These are phyloP conservation scores for Fundulus diaphanus DNA, from an alignment of 2,797 vertebrate genomes.

Conservation along the genomic window DNA sequence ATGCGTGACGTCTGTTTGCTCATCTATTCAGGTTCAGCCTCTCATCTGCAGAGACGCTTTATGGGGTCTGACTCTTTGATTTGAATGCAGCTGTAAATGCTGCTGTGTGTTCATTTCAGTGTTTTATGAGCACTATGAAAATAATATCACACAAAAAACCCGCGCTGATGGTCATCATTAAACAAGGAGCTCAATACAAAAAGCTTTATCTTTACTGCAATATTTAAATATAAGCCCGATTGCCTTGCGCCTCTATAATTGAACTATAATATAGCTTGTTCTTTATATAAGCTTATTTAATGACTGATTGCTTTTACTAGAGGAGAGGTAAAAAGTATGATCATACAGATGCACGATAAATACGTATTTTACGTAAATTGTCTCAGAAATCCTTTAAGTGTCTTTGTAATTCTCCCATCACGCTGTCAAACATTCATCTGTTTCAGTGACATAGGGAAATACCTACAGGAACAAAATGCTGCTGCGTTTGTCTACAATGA, in stretches of 20 bases:
- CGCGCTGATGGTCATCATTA: constrained; percentile 15
- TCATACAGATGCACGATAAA: constrained; percentile 4
- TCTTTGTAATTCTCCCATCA: not conserved
- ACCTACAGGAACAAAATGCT: not conserved
- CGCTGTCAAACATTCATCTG: not conserved
- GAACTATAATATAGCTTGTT: constrained; percentile 30
- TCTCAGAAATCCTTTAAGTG: not conserved
- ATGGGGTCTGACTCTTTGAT: constrained; percentile 14
- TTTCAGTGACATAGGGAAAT: not conserved
- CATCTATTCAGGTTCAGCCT: constrained; percentile 8
- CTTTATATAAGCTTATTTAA: constrained; percentile 38
- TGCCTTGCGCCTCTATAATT: constrained; percentile 27
- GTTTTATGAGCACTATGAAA: constrained; percentile 38
- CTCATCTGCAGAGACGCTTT: constrained; percentile 26
- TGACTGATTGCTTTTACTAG: constrained; percentile 20
- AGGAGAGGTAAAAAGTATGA: constrained; percentile 4
- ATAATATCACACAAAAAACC: constrained; percentile 23
- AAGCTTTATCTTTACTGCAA: constrained; percentile 6
- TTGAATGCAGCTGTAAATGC: constrained; percentile 42
- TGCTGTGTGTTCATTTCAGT: constrained; percentile 46
- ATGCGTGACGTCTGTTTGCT: constrained; percentile 39
- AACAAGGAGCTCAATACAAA: constrained; percentile 23
- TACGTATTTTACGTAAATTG: not conserved
- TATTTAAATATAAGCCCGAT: constrained; percentile 24
- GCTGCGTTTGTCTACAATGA: no score